Base-by-base conservation (phyloP, 92 coral and sea anemone genomes). In the Paragorgia papillata region DNA sequence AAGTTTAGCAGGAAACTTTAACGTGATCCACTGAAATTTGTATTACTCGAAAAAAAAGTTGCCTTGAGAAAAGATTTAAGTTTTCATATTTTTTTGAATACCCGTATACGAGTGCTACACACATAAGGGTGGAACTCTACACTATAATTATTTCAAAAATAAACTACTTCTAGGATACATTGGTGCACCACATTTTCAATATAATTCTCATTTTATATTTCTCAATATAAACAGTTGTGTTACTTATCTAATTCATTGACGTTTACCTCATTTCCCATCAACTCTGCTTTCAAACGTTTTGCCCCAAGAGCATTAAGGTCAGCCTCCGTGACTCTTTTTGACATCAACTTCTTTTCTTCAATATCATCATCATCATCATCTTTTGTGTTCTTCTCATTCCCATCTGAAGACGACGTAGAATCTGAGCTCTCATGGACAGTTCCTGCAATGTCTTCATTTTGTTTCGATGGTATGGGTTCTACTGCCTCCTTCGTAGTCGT, bases 221-320 rank as follows among this genome's bases (percentile, higher is more conserved):
- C n/a, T n/a, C n/a, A n/a, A n/a, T n/a, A n/a, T n/a, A n/a, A n/a
- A n/a, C n/a, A n/a, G n/a, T n/a, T n/a, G n/a, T n/a, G n/a, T n/a
- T n/a, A n/a, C n/a, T n/a, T n/a, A n/a, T n/a, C n/a, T n/a, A 15
- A 7, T 46, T 46, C 2, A 7, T 2, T 15, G n/a, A 7, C 53
- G n/a, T 46, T 0, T 53, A 91, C 98, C 92, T 94, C 97, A 57
- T 89, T 81, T 35, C 98, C 98, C 97, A 94, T 94, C 39, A 94
- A 80, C 75, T 90, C 98, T 0, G 98, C 95, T 81, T 87, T 82
- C 28, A 94, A 79, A 30, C 92, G 89, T 73, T 94, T 91, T 6
- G 98, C 98, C 59, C 98, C 98, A 44, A 91, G 92, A 37, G 86
- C 90, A 49, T 94, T 94, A 49, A 94, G 88, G 80, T 94, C 98